phyloP scores from a whole-genome alignment of 2,797 vertebrate genomes.

The Craterocephalus amniculus region DNA sequence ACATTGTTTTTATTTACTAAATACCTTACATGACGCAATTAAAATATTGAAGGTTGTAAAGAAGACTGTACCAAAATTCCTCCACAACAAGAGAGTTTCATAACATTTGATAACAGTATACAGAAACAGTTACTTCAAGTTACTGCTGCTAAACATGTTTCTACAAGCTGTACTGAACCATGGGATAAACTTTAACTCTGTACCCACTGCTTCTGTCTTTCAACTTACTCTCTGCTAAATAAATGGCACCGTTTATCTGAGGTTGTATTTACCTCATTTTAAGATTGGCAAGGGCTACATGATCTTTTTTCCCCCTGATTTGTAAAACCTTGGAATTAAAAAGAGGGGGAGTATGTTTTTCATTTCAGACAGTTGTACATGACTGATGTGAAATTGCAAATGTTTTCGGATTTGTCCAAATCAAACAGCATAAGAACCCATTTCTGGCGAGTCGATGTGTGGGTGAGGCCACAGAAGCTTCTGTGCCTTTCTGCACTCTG shows the following conservation, averaged over 20 bases:
- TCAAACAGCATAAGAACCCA: neutral
- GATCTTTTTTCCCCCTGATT: too few relatives aligned
- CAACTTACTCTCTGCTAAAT: neutral
- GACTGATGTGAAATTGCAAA: neutral
- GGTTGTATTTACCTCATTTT: neutral
- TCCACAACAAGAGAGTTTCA: too few relatives aligned
- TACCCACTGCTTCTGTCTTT: neutral
- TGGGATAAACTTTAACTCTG: too few relatives aligned
- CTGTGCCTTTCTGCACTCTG: slow-evolving; percentile 1
- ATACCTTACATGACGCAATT: too few relatives aligned
- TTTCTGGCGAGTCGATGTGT: neutral
- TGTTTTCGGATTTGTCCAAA: slow-evolving; percentile 4
- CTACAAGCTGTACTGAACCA: too few relatives aligned
- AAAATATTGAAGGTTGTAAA: too few relatives aligned
- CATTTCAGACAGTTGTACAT: neutral
- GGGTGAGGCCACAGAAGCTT: neutral
- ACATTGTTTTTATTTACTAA: too few relatives aligned
- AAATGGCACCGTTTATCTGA: neutral
- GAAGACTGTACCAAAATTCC: too few relatives aligned
- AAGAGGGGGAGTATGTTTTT: neutral
- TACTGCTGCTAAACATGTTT: too few relatives aligned
- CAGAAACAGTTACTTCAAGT: too few relatives aligned
- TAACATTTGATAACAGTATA: too few relatives aligned
- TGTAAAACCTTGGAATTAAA: neutral
- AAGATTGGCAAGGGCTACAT: neutral